Conservation (phyloP, 1,140 invertebrate species). For the Meloidogyne floridensis region DNA sequence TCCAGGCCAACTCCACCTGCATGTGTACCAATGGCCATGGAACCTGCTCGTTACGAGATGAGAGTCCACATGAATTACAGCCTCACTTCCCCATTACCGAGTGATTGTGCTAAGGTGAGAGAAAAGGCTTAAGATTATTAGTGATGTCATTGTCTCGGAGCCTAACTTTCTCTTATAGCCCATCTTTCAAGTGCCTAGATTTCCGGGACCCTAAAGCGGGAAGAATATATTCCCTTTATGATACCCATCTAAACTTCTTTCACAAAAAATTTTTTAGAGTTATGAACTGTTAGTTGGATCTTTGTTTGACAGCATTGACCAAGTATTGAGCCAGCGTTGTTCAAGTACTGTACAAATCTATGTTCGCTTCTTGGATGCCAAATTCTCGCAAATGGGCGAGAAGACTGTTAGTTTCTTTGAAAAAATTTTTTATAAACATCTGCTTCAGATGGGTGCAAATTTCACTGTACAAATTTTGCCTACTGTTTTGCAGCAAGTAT, state of each 20-base stretch:
- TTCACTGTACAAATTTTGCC: slow-evolving; percentile 85
- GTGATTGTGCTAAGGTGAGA: slow-evolving; percentile 75
- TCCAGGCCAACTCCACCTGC: slow-evolving; percentile 45
- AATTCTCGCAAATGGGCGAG: slow-evolving; percentile 72
- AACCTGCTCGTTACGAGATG: slow-evolving; percentile 90
- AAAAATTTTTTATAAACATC: slow-evolving; percentile 49
- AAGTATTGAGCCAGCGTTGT: slow-evolving; percentile 82
- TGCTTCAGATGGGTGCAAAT: slow-evolving; percentile 71
- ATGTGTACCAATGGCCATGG: slow-evolving; percentile 66
- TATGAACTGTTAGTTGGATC: slow-evolving; percentile 80
- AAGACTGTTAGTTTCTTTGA: slow-evolving; percentile 31
- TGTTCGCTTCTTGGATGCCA: slow-evolving; percentile 77
- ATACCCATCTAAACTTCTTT: too few relatives aligned
- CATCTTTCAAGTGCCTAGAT: not conserved
- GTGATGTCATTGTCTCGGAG: too few relatives aligned
- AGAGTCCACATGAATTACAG: slow-evolving; percentile 84
- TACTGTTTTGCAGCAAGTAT: slow-evolving; percentile 79
- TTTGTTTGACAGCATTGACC: slow-evolving; percentile 79
- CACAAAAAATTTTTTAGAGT: slow-evolving; percentile 62
- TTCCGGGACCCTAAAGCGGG: too few relatives aligned
- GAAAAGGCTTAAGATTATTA: not conserved
- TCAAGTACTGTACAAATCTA: slow-evolving; percentile 85
- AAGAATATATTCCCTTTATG: too few relatives aligned
- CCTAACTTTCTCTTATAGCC: not conserved
- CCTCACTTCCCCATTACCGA: slow-evolving; percentile 82